phyloP scores from a whole-genome alignment of 2,113 vertebrate species.

The Anolis carolinensis region DNA sequence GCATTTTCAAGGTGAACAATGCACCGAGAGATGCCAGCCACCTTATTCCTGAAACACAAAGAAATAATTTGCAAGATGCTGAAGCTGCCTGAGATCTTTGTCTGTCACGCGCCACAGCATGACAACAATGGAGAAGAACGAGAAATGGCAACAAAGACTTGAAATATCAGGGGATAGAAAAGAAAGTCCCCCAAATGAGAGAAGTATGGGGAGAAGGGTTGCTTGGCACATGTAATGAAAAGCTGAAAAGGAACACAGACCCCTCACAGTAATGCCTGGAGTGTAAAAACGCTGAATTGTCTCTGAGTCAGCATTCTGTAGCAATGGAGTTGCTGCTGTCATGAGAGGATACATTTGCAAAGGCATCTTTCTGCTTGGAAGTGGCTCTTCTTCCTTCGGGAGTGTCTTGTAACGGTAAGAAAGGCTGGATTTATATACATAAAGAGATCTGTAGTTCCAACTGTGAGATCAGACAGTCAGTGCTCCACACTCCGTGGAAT shows the following conservation, averaged over 20 bases:
- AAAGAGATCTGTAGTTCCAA: too few relatives aligned
- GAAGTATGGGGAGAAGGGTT: background rate
- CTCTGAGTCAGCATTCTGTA: background rate
- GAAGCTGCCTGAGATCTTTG: too few relatives aligned
- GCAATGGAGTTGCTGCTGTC: background rate
- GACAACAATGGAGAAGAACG: too few relatives aligned
- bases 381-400: slow-evolving; percentile 24
- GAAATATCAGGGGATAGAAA: background rate
- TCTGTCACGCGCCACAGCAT: too few relatives aligned
- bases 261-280: slow-evolving; percentile 6
- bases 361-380: slow-evolving; percentile 4
- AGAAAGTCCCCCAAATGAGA: background rate
- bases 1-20: background rate
- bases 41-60: background rate
- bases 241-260: slow-evolving; percentile 43
- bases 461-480: too few relatives aligned
- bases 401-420: background rate
- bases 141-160: background rate
- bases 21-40: too few relatives aligned
- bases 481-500: too few relatives aligned
- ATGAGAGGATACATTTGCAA: background rate
- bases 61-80: background rate
- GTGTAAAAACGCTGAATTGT: slow-evolving; percentile 9
- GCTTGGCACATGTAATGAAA: background rate
- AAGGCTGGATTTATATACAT: too few relatives aligned